A percentile compares a stretch with the other conserved stretches of the same genome.
These are phyloP conservation scores for Carcinoscorpius rotundicauda DNA, from an alignment of 1,140 invertebrate species.

Conservation along the genomic window DNA sequence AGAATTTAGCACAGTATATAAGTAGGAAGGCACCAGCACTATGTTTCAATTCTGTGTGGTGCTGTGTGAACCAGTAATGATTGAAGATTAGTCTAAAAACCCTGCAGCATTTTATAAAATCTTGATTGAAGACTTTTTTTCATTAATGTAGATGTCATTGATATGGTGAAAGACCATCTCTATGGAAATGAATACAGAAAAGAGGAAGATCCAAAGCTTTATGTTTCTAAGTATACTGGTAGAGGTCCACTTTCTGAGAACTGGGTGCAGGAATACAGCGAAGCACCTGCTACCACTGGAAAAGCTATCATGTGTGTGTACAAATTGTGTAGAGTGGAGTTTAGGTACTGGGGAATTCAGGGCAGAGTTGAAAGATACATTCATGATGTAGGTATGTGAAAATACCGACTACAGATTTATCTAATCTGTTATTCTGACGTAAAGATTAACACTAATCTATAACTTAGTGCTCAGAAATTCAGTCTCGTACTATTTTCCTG, in stretches of 20 bases:
- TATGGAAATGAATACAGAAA: slow-evolving; percentile 76
- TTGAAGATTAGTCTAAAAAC: too few relatives aligned
- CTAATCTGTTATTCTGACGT: too few relatives aligned
- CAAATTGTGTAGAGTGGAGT: slow-evolving; percentile 95
- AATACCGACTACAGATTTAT: too few relatives aligned
- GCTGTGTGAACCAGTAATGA: too few relatives aligned
- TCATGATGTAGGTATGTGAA: slow-evolving; percentile 71
- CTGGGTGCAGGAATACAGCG: slow-evolving; percentile 85
- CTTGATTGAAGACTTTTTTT: too few relatives aligned
- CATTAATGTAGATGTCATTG: slow-evolving; percentile 65
- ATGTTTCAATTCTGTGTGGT: too few relatives aligned
- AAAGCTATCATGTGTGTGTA: slow-evolving; percentile 97
- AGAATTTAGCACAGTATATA: too few relatives aligned
- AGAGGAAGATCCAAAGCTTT: slow-evolving; percentile 89
- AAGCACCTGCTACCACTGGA: slow-evolving; percentile 34
- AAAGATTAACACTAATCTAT: too few relatives aligned
- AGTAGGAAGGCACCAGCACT: too few relatives aligned
- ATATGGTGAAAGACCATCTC: slow-evolving; percentile 92
- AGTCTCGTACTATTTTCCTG: too few relatives aligned
- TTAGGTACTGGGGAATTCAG: slow-evolving; percentile 99
- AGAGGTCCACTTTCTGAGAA: slow-evolving; percentile 77
- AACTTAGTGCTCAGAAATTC: too few relatives aligned
- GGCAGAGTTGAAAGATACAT: slow-evolving; percentile 98
- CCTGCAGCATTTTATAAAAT: too few relatives aligned
- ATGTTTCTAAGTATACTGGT: slow-evolving; percentile 76